Base-by-base conservation (phyloP, 2,113 vertebrate species). In the Cryptomyrus ogoouensis region DNA sequence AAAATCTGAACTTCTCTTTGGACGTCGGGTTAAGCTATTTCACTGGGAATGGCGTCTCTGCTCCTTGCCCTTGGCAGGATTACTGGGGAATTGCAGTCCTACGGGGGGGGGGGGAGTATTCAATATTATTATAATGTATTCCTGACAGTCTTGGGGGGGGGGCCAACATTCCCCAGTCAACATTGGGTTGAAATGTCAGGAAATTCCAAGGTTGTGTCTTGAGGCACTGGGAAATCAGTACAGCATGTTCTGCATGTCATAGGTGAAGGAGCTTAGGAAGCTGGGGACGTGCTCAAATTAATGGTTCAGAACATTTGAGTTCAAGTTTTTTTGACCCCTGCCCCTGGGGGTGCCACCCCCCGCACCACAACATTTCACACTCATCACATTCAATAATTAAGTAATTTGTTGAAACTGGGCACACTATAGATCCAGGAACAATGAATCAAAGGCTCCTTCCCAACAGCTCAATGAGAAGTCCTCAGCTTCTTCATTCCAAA, bases 11-110 rank as follows among this genome's bases (percentile, higher is more conserved):
- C 66, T 90, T 94, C 92, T 46, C 53, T 74, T 85, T 84, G 56
- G 86, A 92, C 90, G 90, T 91, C 88, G 17, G 86, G 70, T 93
- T 89, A 88, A 92, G 91, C 91, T 91, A 89, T 93, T 93, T 94
- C 93, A 83, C 90, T 91, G 89, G 88, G 90, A 92, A 94, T 94
- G 89, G 74, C 86, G 89, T 74, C 56, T 62, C 90, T 89, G 87
- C 92, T 91, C 90, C 91, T 88, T 92, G 58, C 90, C 89, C 90
- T 90, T 90, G 52, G 90, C 56, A 91, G 86, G 91, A 92, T 90
- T 92, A 89, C 47, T 47, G 47, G 92, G 87, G 92, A 94, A 93
- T 92, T 93, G 90, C 88, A 91, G 91, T 88, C 80, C 83, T 74
- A 90, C 21, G 31, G 53, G 90, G 0, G 49, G 35, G 92, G 52